phyloP scores from a whole-genome alignment of 2,113 vertebrate species.

The Paramisgurnus dabryanus region DNA sequence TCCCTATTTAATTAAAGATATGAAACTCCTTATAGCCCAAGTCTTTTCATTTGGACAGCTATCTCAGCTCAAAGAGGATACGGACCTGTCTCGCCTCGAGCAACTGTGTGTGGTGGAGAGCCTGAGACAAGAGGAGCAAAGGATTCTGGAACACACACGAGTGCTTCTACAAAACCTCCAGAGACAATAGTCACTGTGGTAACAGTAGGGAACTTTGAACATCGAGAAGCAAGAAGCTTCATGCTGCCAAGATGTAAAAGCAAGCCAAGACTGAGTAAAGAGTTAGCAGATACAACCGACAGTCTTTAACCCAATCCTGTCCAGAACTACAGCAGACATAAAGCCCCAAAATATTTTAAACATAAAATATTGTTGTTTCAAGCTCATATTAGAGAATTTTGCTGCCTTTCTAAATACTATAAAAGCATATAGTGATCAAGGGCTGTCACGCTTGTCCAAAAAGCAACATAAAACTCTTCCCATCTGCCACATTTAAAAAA shows the following conservation, averaged over 20 bases:
- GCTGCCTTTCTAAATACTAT: not conserved
- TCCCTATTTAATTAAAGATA: constrained; percentile 20
- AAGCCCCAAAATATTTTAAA: not conserved
- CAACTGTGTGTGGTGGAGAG: constrained; percentile 67
- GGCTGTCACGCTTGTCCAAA: too few species aligned
- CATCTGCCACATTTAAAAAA: too few species aligned
- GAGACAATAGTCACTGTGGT: constrained; percentile 27
- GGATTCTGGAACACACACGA: constrained; percentile 67
- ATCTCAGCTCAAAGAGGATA: constrained; percentile 51
- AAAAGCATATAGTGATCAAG: too few species aligned
- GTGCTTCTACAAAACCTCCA: constrained; percentile 47
- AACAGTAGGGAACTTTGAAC: constrained; percentile 10
- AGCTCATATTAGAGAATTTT: too few species aligned
- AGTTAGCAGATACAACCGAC: constrained; percentile 16
- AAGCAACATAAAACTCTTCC: too few species aligned
- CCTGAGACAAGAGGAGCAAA: constrained; percentile 69
- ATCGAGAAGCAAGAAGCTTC: constrained; percentile 2
- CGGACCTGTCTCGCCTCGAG: constrained; percentile 59
- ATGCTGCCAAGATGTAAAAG: constrained; percentile 27
- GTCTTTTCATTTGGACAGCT: constrained; percentile 59
- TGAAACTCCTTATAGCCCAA: not conserved
- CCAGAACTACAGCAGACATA: not conserved
- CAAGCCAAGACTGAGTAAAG: constrained; percentile 36
- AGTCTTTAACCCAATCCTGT: constrained; percentile 1
- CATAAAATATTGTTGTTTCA: too few species aligned